Base-by-base conservation (phyloP, 1,140 invertebrate genomes). In the Callitettix versicolor region DNA sequence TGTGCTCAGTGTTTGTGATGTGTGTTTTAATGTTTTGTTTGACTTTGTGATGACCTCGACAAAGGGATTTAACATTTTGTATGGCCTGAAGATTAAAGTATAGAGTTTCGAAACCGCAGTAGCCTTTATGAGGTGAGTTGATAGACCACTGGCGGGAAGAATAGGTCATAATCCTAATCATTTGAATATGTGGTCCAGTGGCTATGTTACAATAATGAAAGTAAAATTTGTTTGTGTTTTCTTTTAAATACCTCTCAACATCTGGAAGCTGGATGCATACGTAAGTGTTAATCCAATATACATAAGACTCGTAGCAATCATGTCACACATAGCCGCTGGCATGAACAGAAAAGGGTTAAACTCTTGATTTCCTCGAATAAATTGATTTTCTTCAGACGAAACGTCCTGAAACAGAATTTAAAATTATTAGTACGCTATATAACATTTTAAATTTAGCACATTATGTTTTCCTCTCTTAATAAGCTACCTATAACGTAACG, bases 251-350 rank as follows among this genome's bases (percentile, higher is more conserved):
- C 90, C 91, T 76, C 94, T 75, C 60, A 98, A 82, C 94, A 98
- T 98, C 75, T 97, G 94, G 68, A 95, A 97, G 65, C 91, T 95
- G 53, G 90, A 94, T 1, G 89, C 86, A 68, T 88, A 94, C 1
- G 95, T 98, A 61, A 98, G 70, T 63, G 82, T 95, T 15, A 98
- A 73, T 7, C 91, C 93, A 46, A 96, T 78, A 59, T 95, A 93
- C 85, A 94, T 91, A 11, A 88, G 76, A 1, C 88, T 87, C 11
- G 90, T 91, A 9, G 79, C 86, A 53, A 79, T 69, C 76, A 87
- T 86, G 69, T 96, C 91, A 68, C 88, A 87, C 59, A 92, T 69
- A 3, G 91, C 88, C 1, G 92, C 88, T 36, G 91, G 77, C 22
- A 92, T 70, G 62, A 98, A 80, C 46, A 93, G 80, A 4, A 91